Evolutionary conservation across 1,140 invertebrate species (phyloP).

Genomic region (Samia ricini): DNA sequence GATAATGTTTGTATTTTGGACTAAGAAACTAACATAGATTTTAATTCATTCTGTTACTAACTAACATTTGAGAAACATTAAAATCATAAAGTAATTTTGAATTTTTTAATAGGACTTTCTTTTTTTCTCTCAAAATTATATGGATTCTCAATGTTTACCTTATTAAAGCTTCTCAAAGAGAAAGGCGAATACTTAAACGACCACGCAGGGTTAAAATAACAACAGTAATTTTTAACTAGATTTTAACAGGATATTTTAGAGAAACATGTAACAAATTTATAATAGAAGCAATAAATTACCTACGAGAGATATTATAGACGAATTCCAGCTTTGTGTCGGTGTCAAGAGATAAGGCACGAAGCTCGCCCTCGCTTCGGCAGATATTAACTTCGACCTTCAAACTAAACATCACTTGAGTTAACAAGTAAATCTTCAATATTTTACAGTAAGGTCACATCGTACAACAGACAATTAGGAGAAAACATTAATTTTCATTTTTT

Average conservation of each 20-base stretch:
- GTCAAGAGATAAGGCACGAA: constrained; percentile 45
- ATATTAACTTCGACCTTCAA: constrained; percentile 28
- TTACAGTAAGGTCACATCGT: constrained; percentile 2
- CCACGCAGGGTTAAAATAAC: too few species aligned
- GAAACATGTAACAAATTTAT: constrained; percentile 16
- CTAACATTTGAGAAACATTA: too few species aligned
- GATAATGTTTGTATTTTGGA: too few species aligned
- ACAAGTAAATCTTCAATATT: constrained; percentile 9
- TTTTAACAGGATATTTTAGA: not conserved
- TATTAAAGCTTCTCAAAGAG: too few species aligned
- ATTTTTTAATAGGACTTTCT: too few species aligned
- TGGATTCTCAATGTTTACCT: too few species aligned
- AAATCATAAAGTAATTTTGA: too few species aligned
- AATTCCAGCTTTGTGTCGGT: constrained; percentile 35
- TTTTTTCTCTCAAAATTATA: too few species aligned
- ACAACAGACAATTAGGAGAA: not conserved
- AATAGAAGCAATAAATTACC: constrained; percentile 35
- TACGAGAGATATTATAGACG: constrained; percentile 27
- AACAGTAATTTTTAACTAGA: not conserved
- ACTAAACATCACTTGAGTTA: constrained; percentile 10
- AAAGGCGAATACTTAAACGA: too few species aligned
- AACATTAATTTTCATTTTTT: constrained; percentile 2
- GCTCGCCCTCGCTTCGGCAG: constrained; percentile 17
- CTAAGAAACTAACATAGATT: too few species aligned
- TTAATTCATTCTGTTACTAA: too few species aligned